Evolutionary conservation across 2,797 vertebrate species (phyloP), one percentile per base, ranked within the genome.

Genomic region (Sciurus vulgaris): DNA sequence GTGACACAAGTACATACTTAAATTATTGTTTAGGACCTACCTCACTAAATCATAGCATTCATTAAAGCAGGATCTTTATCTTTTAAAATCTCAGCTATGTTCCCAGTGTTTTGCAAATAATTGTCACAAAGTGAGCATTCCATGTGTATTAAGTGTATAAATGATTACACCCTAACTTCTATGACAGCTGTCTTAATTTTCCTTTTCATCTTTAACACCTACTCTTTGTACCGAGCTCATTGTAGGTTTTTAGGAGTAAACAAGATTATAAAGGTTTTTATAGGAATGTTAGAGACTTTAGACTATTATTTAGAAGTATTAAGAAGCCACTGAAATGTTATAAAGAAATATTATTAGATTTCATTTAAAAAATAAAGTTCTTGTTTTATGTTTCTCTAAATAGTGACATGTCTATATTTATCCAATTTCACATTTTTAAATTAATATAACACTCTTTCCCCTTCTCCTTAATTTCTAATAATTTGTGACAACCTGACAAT

Each of bases 361-460:
- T 79, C 17, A 79, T 59, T 91, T 69, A 83, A 41, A 89, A 81
- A 81, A 73, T n/a, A 89, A 67, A 96, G 15, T 74, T 84, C 24
- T 9, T 79, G 44, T 18, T 86, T 78, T 87, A 7, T 92, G 15
- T 30, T 84, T 93, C 47, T 96, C 7, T 87, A 93, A 72, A 44
- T 17, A 74, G 84, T 84, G 14, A 18, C 10, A 91, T 49, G 26
- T 83, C 44, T 13, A 54, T 38, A 76, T 14, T 76, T 7, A 8
- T 54, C 11, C 33, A 96, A 54, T 84, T 49, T 86, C 92, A 61
- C 65, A 85, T 67, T 92, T n/a, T 92, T 76, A 89, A 91, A 94
- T 18, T 95, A 65, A 78, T 70, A 28, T 33, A 90, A 92, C 1
- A 76, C 3, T 0, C 69, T 83, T 41, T 30, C 6, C 33, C 2